Conservation (phyloP, 2,797 vertebrate species). For the Carduelis carduelis region DNA sequence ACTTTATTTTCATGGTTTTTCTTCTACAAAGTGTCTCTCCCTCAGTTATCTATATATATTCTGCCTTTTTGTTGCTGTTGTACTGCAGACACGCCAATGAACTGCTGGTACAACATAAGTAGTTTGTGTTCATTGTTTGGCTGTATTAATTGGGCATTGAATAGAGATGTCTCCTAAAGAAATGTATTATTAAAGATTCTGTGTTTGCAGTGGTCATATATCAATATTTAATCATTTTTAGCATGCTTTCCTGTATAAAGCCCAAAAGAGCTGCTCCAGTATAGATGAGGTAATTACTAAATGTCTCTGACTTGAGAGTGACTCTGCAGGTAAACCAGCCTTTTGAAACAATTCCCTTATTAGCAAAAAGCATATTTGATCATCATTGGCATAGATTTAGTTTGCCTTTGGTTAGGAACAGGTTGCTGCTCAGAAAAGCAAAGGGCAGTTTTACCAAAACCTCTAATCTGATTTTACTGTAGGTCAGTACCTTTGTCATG, state of each 20-base stretch:
- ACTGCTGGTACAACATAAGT: not conserved
- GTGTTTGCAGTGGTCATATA: not conserved
- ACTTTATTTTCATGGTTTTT: not conserved
- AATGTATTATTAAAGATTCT: not conserved
- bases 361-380: not conserved
- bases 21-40: not conserved
- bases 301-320: not conserved
- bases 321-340: not conserved
- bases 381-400: not conserved
- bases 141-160: not conserved
- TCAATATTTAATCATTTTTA: not conserved
- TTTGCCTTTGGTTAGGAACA: not conserved
- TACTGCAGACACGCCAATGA: rapidly evolving
- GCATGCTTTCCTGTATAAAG: not conserved
- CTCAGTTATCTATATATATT: not conserved
- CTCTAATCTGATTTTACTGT: constrained; percentile 7
- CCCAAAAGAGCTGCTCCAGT: not conserved
- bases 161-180: not conserved
- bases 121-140: not conserved
- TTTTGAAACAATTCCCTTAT: not conserved
- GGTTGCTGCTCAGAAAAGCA: constrained; percentile 1
- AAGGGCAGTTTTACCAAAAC: not conserved
- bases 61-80: not conserved
- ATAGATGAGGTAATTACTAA: not conserved
- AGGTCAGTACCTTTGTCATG: not conserved